These are phyloP conservation scores for Acholoe squamosa DNA, from an alignment of 2,888 invertebrate species.

Conservation along the genomic window DNA sequence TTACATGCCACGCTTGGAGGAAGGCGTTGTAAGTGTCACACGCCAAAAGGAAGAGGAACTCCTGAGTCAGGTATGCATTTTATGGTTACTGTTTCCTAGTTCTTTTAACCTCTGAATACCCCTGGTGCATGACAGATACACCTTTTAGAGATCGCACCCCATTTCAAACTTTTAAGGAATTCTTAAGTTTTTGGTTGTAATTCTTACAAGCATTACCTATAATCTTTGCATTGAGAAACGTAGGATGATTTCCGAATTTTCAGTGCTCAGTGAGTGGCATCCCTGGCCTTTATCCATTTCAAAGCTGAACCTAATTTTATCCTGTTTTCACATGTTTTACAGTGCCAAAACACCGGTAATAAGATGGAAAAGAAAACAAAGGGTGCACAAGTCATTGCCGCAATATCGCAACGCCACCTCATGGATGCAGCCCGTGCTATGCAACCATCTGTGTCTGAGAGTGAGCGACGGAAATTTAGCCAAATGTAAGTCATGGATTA, in stretches of 20 bases:
- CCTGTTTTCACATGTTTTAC: not conserved
- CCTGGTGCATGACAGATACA: too few relatives aligned
- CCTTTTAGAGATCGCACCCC: too few relatives aligned
- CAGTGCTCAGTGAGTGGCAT: too few relatives aligned
- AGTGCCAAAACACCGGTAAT: not conserved
- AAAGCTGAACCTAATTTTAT: too few relatives aligned
- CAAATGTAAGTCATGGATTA: constrained; percentile 88
- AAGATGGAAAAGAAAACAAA: not conserved
- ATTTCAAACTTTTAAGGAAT: too few relatives aligned
- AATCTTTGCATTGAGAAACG: too few relatives aligned
- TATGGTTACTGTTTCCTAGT: too few relatives aligned
- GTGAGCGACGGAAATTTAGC: constrained; percentile 89
- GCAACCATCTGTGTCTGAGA: constrained; percentile 89
- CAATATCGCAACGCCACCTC: constrained; percentile 84
- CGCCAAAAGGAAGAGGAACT: constrained; percentile 77
- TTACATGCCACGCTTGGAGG: constrained; percentile 77
- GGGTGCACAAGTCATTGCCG: not conserved
- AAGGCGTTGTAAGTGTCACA: constrained; percentile 74
- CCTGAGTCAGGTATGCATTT: constrained; percentile 74
- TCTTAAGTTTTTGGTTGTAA: too few relatives aligned
- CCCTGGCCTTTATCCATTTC: too few relatives aligned
- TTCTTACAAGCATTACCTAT: too few relatives aligned
- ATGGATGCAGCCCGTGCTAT: constrained; percentile 88
- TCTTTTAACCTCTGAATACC: too few relatives aligned
- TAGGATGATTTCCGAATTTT: too few relatives aligned